These are phyloP conservation scores for Troides helena DNA, from an alignment of 2,888 invertebrate species.

Conservation along the genomic window DNA sequence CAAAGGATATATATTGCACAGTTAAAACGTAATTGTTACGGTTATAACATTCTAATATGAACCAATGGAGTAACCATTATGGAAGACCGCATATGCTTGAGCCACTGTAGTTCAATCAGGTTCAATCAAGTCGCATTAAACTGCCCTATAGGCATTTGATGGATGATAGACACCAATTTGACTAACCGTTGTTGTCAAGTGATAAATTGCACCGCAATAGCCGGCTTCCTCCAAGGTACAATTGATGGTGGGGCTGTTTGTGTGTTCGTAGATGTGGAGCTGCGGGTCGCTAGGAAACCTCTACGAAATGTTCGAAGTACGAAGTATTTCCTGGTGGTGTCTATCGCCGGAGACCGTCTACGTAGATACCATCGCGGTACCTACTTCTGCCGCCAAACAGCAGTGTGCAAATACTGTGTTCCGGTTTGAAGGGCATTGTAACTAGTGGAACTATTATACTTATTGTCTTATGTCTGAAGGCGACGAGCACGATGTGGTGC, in stretches of 20 bases:
- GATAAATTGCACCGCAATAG: slow-evolving; percentile 28
- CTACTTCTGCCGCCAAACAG: no score
- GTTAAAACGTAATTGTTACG: no score
- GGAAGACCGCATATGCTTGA: slow-evolving; percentile 9
- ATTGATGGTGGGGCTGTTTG: slow-evolving; percentile 24
- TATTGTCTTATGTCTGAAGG: no score
- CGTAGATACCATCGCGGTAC: no score
- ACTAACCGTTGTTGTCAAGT: slow-evolving; percentile 26
- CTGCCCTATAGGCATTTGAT: slow-evolving; percentile 21
- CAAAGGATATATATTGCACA: no score
- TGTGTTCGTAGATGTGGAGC: slow-evolving; percentile 10
- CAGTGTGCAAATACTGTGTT: no score
- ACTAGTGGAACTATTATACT: no score
- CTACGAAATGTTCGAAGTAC: slow-evolving; percentile 1
- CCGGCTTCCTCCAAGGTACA: slow-evolving; percentile 26
- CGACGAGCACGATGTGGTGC: no score
- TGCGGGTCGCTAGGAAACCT: slow-evolving; percentile 14
- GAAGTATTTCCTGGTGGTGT: no score
- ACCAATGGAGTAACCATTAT: slow-evolving; percentile 11
- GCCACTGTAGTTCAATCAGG: slow-evolving; percentile 22
- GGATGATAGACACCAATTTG: slow-evolving; percentile 28
- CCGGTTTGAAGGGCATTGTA: no score
- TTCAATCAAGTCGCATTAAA: slow-evolving; percentile 25
- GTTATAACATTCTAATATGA: not conserved
- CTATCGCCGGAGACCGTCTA: no score